Base-by-base conservation (phyloP, 2,113 vertebrate genomes). In the Elanus axillaris region DNA sequence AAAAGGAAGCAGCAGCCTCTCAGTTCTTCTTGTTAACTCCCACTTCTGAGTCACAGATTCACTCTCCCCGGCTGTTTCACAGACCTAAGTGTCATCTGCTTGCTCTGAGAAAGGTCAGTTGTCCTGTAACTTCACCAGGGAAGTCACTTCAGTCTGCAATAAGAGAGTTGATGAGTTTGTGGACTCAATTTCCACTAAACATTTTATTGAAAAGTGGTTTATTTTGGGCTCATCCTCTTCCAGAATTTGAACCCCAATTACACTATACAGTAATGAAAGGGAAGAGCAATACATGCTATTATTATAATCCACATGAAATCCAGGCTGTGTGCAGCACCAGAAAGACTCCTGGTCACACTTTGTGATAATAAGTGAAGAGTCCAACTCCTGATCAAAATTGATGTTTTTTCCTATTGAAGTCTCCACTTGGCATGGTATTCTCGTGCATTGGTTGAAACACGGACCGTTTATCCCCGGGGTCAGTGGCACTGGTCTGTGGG, bases 351-450 rank as follows among this genome's bases (percentile, higher is more conserved):
- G 11, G 27, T 25, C 47, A 22, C 4, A 2, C 42, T 55, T 5
- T 0, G 2, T 16, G 36, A 42, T 40, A 50, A 7, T 4, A 5
- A 10, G 64, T 0, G 0, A 10, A 3, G 29, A 55, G 23, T 36
- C 38, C 72, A 47, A 3, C 11, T 52, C 26, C 56, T n/a, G 47
- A 13, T 1, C 36, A 19, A 32, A 84, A 36, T 5, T 6, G 2
- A 7, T 3, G 2, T 3, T 23, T 45, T n/a, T 42, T 78, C 34
- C 62, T 60, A 16, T 34, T 3, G 21, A 31, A 60, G 32, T 4
- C 26, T 43, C 76, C 53, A 7, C 10, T 9, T 3, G 1, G 13
- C 36, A 3, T 1, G 10, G 53, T 16, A 22, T 27, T 40, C 62
- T 25, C 6, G 0, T 18, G 42, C 43, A 3, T 56, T 18, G 67